Percentiles rank a stretch among this genome's conserved stretches.
These are phyloP conservation scores for Bubo scandiacus DNA, from an alignment of 2,113 vertebrate genomes.

Conservation along the genomic window DNA sequence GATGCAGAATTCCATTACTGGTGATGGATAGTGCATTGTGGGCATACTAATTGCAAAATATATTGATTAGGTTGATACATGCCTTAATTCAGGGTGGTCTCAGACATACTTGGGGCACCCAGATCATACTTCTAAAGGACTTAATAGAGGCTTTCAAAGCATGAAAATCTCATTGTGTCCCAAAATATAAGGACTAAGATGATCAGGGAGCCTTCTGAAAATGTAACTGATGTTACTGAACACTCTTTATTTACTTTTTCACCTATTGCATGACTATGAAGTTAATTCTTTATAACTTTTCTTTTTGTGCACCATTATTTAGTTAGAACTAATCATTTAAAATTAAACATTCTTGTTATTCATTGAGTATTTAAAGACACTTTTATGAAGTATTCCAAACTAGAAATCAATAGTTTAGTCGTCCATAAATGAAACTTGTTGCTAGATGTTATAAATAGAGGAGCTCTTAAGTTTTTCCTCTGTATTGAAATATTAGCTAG, in stretches of 20 bases:
- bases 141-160: not conserved
- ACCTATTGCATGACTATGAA: not conserved
- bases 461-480: not conserved
- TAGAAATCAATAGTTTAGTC: not conserved
- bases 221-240: not conserved
- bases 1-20: not conserved
- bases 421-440: not conserved
- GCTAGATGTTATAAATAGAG: not conserved
- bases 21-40: not conserved
- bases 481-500: not conserved
- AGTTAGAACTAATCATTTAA: not conserved
- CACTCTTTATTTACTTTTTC: not conserved
- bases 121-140: not conserved
- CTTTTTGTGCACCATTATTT: not conserved
- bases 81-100: not conserved
- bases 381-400: not conserved
- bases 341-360: not conserved
- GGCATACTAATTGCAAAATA: not conserved
- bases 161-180: not conserved
- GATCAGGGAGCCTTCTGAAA: not conserved
- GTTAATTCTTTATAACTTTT: not conserved
- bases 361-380: not conserved
- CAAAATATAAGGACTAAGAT: not conserved
- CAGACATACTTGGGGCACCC: not conserved
- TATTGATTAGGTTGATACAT: not conserved